Base-by-base conservation (phyloP, 1,140 invertebrate genomes). In the Drosophila burlai region DNA sequence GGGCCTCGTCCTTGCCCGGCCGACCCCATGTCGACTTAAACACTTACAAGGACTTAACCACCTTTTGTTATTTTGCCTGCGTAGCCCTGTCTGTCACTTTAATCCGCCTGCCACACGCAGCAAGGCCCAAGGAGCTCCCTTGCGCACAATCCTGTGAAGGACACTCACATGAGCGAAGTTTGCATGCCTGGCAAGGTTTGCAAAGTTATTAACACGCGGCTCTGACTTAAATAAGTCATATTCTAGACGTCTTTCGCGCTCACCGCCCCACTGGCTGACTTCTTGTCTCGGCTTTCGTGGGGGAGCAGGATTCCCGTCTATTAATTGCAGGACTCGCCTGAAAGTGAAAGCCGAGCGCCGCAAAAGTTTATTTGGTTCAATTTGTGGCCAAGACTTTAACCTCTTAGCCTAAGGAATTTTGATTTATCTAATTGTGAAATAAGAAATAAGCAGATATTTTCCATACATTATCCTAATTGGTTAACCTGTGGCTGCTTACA, bases 41-140 rank as follows among this genome's bases (percentile, higher is more conserved):
- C 85, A 89, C 75, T 89, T 89, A 91, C 85, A 90, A 90, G 86
- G 86, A 85, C 82, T 90, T 89, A 89, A 89, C 78, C 81, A 74
- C 81, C 76, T 80, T 82, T 91, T 90, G 79, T 91, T 90, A 80
- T 81, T 84, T 75, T 61, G 42, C 63, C 52, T 85, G 72, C 86
- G 78, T 91, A 83, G 76, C 81, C 86, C 76, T 85, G 82, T 74
- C 86, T 90, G 85, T 90, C 85, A 91, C 86, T 91, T 90, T 90
- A 90, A 90, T 90, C 85, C 80, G 62, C 40, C 55, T 74, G 66
- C 66, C 58, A 74, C 86, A 90, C 81, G 85, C 85, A 89, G 63
- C 52, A 60, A 21, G 47, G 21, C 34, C 13, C 26, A 18, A 6
- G 31, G 36, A 52, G 18, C 29, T n/a, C 26, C 2, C 47, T 52